Base-by-base conservation (phyloP, 1,140 invertebrate genomes). In the Saccostrea echinata region DNA sequence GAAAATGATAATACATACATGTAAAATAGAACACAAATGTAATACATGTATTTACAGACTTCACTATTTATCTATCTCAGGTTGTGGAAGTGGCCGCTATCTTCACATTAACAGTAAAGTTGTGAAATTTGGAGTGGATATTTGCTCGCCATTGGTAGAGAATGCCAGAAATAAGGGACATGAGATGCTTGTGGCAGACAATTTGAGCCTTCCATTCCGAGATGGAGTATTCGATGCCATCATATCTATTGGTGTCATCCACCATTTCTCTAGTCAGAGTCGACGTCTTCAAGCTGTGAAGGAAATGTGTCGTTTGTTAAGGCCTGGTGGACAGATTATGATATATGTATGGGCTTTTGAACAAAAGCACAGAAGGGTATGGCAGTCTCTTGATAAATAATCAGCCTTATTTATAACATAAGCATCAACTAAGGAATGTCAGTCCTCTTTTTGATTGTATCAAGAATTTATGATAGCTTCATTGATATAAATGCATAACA, bases 331-430 rank as follows among this genome's bases (percentile, higher is more conserved):
- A 4, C 95, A 97, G 84, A 96, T 99, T n/a, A 97, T 99, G 89
- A 97, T 99, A 88, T 98, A 98, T 21, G 98, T 99, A 0, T 99
- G 98, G 98, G 98, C 98, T 18, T 98, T 99, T 97, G 98, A 99
- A 95, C 98, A 99, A 93, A 96, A 97, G 85, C 97, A 98, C 93
- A 95, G 97, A 90, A 97, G 97, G 95, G 97, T 97, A 91, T 53
- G 90, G 86, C 21, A 24, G 18, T 30, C 27, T n/a, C 18, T 55
- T 80, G 64, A 21, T n/a, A 43, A 43, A 43, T 43, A 43, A 43
- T 9, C 43, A 43, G 1, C 35, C 35, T 43, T 43, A 3, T 43
- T 43, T 43, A 43, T 43, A 43, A 43, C 43, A 43, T 4, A 43
- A 43, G 43, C 9, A 43, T 43, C 43, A 43, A 6, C 9, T 4